Percentiles rank a stretch among this genome's conserved stretches.
These are phyloP conservation scores for Panonychus citri DNA, from an alignment of 1,140 invertebrate species.

Conservation along the genomic window DNA sequence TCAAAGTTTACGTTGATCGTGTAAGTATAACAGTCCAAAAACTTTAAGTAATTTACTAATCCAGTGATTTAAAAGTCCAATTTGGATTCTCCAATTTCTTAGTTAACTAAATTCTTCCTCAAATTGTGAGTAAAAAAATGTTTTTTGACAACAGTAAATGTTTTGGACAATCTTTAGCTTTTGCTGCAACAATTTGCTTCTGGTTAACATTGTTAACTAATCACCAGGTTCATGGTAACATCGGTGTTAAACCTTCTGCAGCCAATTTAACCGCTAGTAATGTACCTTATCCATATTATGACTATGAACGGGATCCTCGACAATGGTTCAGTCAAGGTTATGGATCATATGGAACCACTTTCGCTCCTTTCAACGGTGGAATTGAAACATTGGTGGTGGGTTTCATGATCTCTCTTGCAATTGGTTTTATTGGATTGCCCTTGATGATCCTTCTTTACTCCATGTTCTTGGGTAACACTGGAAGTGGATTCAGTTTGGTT, in stretches of 20 bases:
- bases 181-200: too few species aligned
- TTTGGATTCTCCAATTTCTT: too few species aligned
- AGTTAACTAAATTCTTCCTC: too few species aligned
- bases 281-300: background rate
- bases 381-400: constrained; percentile 5
- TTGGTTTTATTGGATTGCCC: constrained; percentile 7
- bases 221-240: too few species aligned
- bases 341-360: background rate
- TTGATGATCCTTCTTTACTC: constrained; percentile 1
- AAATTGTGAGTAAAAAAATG: too few species aligned
- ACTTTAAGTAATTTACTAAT: too few species aligned
- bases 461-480: background rate
- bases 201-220: too few species aligned
- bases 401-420: background rate
- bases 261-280: background rate
- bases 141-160: too few species aligned
- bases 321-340: constrained; percentile 1
- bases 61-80: too few species aligned
- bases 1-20: too few species aligned
- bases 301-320: constrained; percentile 1
- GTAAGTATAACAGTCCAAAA: too few species aligned
- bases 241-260: background rate
- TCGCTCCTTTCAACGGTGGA: background rate
- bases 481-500: constrained; percentile 4
- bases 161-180: too few species aligned